A percentile compares a stretch with the other conserved stretches of the same genome.
Evolutionary conservation across 2,113 vertebrate genomes (phyloP).

Genomic region (Pseudorasbora parva): DNA sequence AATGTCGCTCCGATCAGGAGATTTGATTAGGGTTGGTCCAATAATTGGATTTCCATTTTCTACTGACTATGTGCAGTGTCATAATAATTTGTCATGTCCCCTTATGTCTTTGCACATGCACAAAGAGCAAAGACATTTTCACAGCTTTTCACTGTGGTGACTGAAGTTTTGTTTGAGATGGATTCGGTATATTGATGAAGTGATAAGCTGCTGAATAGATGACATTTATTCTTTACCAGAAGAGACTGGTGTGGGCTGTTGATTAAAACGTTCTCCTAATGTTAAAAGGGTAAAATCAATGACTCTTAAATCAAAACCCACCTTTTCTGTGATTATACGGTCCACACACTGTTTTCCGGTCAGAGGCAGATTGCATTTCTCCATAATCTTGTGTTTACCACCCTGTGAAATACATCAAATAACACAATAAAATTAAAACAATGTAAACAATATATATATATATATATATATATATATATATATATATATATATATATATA

Average conservation of each 20-base stretch:
- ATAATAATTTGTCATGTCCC: conserved; percentile 44
- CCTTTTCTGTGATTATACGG: conserved; percentile 98
- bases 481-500: too few species aligned
- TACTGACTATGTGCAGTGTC: conserved; percentile 32
- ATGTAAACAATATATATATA: too few species aligned
- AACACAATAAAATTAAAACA: background rate
- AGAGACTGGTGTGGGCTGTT: conserved; percentile 6
- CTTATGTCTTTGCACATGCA: background rate
- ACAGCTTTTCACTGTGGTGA: conserved; percentile 1
- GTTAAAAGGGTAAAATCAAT: conserved; percentile 15
- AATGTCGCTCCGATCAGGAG: conserved; percentile 39
- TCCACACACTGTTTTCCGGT: conserved; percentile 96
- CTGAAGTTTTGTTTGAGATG: background rate
- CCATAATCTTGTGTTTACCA: conserved; percentile 93
- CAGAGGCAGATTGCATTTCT: conserved; percentile 89
- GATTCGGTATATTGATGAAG: conserved; percentile 15
- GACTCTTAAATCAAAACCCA: conserved; percentile 61
- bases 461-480: too few species aligned
- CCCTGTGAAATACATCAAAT: conserved; percentile 75
- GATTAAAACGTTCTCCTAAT: background rate
- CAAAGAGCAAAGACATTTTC: conserved; percentile 17
- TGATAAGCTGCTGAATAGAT: conserved; percentile 21
- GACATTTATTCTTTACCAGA: background rate
- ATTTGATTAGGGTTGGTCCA: conserved; percentile 62
- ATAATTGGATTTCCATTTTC: conserved; percentile 63